Conservation (phyloP, 2,888 invertebrate genomes). For the Gandaritis pyraliata region DNA sequence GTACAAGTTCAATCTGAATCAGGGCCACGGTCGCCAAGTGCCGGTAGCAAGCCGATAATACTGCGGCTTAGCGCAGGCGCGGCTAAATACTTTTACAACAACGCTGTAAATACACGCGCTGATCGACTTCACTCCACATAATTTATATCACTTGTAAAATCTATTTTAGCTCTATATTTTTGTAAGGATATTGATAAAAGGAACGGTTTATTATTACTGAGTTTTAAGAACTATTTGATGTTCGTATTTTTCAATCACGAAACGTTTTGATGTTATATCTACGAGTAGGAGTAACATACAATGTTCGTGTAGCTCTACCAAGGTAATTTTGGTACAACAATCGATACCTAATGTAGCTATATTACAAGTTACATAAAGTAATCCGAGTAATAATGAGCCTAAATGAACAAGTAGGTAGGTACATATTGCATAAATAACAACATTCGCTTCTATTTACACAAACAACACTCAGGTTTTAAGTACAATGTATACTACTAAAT, state of each 20-base stretch:
- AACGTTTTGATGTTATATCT: too few relatives aligned
- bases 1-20: conserved; percentile 52
- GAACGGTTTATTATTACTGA: conserved; percentile 8
- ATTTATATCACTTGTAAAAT: conserved; percentile 70
- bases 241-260: not conserved
- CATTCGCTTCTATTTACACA: too few relatives aligned
- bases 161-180: conserved; percentile 49
- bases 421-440: too few relatives aligned
- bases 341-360: too few relatives aligned
- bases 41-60: conserved; percentile 63
- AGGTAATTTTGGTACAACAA: too few relatives aligned
- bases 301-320: too few relatives aligned
- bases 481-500: conserved; percentile 9
- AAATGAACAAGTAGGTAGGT: too few relatives aligned
- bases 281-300: too few relatives aligned
- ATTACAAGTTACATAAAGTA: too few relatives aligned
- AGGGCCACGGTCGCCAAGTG: conserved; percentile 62
- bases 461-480: conserved; percentile 3
- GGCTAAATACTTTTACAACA: conserved; percentile 76
- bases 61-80: conserved; percentile 69
- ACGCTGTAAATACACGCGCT: conserved; percentile 70
- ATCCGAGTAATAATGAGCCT: too few relatives aligned
- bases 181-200: conserved; percentile 14
- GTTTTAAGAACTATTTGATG: not conserved
- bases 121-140: conserved; percentile 56